Base-by-base conservation (phyloP, 1,140 invertebrate genomes). In the Dendroctonus valens region DNA sequence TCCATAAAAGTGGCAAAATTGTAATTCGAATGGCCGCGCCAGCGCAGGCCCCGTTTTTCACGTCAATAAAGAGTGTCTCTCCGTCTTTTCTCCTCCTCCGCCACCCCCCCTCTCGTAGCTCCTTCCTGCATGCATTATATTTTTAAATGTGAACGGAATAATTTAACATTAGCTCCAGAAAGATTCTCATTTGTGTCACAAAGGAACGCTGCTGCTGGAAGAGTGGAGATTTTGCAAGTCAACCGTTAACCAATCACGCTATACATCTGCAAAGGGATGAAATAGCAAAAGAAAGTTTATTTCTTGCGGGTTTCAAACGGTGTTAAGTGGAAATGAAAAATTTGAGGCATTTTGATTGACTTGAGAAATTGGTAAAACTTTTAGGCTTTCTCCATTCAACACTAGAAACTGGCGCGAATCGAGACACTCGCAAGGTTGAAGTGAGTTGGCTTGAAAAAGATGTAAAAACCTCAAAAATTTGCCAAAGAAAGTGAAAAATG, bases 131-230 rank as follows among this genome's bases (percentile, higher is more conserved):
- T 73, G 68, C 68, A 73, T 72, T 72, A 73, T 71, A 73, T 73
- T 73, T 73, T 73, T 71, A 73, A 73, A 73, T 73, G 72, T 71
- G 70, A 73, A 67, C 68, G 68, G 72, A 73, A 73, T 73, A 71
- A 71, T 68, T 71, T 69, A 69, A 73, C 70, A 73, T 73, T 73
- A 73, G 65, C 59, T 70, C 61, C 63, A 73, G 64, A 73, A 71
- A 71, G 64, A 67, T 67, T 59, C 69, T 72, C 70, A 72, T 72
- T 72, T 72, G 69, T 59, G 61, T 68, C 69, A 65, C 59, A 69
- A 70, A 70, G 61, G 61, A 59, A 70, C 55, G 66, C 53, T 59
- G 53, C 40, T 52, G 42, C 49, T 41, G 40, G 58, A 48, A 46
- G 60, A 26, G 11, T 50, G 49, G 57, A 54, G 58, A 9, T 42